Evolutionary conservation across 1,140 invertebrate species (phyloP).

Genomic region (Bathynomus jamesi): DNA sequence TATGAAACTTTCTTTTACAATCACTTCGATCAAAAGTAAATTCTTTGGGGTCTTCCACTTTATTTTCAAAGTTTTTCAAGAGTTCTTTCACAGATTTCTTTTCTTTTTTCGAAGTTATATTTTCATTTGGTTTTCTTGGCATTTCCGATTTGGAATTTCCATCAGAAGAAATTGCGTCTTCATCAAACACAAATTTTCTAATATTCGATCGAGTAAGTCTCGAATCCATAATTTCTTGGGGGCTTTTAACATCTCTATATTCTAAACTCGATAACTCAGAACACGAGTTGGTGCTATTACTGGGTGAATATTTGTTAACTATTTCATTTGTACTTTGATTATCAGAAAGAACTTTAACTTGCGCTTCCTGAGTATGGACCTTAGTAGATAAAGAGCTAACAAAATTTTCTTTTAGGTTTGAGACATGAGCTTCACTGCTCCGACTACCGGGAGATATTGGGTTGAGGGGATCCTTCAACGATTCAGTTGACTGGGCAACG

Average conservation of each 20-base stretch:
- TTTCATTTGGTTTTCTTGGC: neutral
- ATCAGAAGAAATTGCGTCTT: slow-evolving; percentile 22
- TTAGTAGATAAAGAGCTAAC: slow-evolving; percentile 30
- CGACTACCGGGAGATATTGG: slow-evolving; percentile 14
- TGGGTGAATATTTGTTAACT: slow-evolving; percentile 4
- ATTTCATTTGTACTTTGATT: slow-evolving; percentile 18
- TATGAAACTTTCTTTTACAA: slow-evolving; percentile 45
- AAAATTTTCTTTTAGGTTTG: slow-evolving; percentile 31
- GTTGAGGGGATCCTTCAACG: slow-evolving; percentile 22
- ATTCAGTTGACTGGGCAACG: slow-evolving; percentile 6
- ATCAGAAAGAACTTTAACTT: slow-evolving; percentile 33
- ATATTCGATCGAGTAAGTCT: slow-evolving; percentile 34
- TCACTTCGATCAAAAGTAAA: no score
- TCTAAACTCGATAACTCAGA: slow-evolving; percentile 24
- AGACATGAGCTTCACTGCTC: slow-evolving; percentile 30
- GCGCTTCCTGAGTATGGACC: slow-evolving; percentile 35
- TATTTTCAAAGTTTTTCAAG: slow-evolving; percentile 50
- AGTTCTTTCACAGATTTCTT: slow-evolving; percentile 49
- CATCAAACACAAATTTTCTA: slow-evolving; percentile 36
- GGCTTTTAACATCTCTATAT: slow-evolving; percentile 27
- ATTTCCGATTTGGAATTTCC: no score
- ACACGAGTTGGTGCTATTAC: slow-evolving; percentile 1
- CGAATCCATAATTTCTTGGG: slow-evolving; percentile 37
- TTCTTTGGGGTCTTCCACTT: no score
- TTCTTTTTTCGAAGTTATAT: slow-evolving; percentile 5